Evolutionary conservation across 2,113 vertebrate genomes (phyloP).

Genomic region (Phyllostomus hastatus): DNA sequence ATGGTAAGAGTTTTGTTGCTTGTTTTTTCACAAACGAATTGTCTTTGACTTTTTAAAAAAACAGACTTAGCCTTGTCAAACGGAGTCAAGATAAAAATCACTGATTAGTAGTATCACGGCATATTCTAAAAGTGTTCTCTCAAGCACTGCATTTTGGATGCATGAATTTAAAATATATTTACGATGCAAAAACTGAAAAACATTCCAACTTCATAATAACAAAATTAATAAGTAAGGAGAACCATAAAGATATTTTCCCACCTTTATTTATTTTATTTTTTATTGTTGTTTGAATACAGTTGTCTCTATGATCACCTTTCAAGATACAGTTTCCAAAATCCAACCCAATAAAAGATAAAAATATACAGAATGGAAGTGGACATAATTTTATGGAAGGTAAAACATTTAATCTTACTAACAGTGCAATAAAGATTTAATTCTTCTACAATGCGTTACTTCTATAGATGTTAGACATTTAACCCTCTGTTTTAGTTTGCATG

Average conservation of each 20-base stretch:
- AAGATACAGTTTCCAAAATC: conserved; percentile 50
- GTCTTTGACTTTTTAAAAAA: conserved; percentile 72
- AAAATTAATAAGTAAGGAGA: conserved; percentile 59
- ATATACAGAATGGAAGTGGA: conserved; percentile 58
- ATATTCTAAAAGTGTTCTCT: conserved; percentile 37
- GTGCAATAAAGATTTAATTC: conserved; percentile 56
- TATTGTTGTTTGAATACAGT: no score
- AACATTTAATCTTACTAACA: conserved; percentile 58
- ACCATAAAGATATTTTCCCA: conserved; percentile 55
- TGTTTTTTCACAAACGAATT: conserved; percentile 63
- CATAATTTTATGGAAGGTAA: conserved; percentile 61
- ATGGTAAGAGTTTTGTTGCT: not conserved
- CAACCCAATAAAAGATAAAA: conserved; percentile 59
- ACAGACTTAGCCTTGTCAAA: conserved; percentile 52
- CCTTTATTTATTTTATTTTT: conserved; percentile 25
- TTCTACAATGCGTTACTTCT: conserved; percentile 67
- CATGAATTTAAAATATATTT: conserved; percentile 63
- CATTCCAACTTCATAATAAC: conserved; percentile 52
- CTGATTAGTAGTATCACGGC: conserved; percentile 26
- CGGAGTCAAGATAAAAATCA: conserved; percentile 65
- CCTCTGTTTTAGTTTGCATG: conserved; percentile 59
- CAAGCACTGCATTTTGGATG: conserved; percentile 24
- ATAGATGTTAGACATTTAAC: not conserved
- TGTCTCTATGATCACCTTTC: conserved; percentile 47
- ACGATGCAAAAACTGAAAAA: conserved; percentile 55